Conservation (phyloP, 2,888 invertebrate species). For the Eupithecia subfuscata region DNA sequence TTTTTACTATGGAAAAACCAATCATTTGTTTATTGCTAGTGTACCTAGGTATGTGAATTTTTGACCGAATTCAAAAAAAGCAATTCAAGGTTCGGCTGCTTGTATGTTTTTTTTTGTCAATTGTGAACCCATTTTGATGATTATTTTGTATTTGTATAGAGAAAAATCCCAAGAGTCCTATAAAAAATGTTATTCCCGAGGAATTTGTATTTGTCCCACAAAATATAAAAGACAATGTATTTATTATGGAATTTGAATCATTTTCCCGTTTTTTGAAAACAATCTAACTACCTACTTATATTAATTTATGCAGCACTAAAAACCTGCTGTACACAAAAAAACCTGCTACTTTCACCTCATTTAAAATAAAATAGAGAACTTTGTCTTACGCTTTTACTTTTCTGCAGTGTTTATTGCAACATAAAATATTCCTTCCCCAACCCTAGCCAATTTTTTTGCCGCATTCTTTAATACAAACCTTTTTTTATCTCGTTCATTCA, state of each 20-base stretch:
- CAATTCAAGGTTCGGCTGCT: too few species aligned
- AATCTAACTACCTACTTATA: background rate
- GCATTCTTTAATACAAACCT: background rate
- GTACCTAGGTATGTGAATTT: too few species aligned
- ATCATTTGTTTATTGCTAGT: background rate
- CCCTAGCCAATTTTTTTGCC: background rate
- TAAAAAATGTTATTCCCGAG: too few species aligned
- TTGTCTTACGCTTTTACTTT: background rate
- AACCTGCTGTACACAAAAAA: too few species aligned
- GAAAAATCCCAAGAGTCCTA: too few species aligned
- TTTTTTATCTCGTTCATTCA: constrained; percentile 6
- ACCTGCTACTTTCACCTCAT: background rate
- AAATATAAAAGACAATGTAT: too few species aligned
- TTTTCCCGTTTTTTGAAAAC: background rate
- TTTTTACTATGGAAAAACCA: background rate
- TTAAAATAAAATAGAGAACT: background rate
- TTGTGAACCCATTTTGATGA: too few species aligned
- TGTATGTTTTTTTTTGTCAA: too few species aligned
- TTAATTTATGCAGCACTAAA: background rate
- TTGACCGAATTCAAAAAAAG: too few species aligned
- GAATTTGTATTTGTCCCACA: too few species aligned
- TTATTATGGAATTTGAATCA: background rate
- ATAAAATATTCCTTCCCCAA: background rate
- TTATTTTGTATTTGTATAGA: too few species aligned
- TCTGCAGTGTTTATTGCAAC: background rate